Evolutionary conservation across 2,113 vertebrate genomes (phyloP).

Genomic region (pig (Sus scrofa)): DNA sequence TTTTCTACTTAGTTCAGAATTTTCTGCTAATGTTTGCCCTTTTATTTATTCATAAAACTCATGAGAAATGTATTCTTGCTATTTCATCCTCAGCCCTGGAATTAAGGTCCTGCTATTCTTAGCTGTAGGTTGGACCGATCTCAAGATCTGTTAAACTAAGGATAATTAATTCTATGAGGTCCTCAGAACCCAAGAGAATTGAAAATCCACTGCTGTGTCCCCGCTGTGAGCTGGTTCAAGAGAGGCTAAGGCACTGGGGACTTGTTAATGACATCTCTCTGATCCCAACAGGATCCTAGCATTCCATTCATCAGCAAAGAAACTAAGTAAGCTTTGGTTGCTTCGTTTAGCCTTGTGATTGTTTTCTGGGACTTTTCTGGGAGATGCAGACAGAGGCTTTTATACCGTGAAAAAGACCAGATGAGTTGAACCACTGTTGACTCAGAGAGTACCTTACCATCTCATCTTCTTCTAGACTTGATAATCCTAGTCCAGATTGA

Average conservation of each 20-base stretch:
- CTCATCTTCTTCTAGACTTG: not conserved
- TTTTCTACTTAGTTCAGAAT: not conserved
- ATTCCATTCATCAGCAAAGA: not conserved
- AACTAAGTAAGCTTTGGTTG: too few relatives aligned
- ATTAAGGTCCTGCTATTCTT: not conserved
- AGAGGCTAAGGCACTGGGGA: not conserved
- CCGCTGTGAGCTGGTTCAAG: not conserved
- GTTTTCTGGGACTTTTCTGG: not conserved
- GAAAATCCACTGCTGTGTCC: not conserved
- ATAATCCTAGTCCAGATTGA: not conserved
- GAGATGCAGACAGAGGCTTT: not conserved
- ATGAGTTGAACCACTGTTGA: not conserved
- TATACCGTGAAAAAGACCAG: not conserved
- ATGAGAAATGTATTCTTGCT: not conserved
- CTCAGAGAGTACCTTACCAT: not conserved
- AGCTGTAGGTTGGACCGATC: not conserved
- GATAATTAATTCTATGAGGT: constrained; percentile 19
- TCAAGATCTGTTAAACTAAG: not conserved
- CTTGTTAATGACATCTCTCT: not conserved
- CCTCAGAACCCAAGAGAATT: not conserved
- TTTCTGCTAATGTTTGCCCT: not conserved
- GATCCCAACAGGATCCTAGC: not conserved
- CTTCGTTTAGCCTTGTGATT: not conserved
- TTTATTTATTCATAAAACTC: not conserved
- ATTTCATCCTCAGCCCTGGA: not conserved